A percentile compares a stretch with the other conserved stretches of the same genome.
phyloP scores from a whole-genome alignment of 2,888 invertebrate species.

The Prosopocoilus inquinatus region DNA sequence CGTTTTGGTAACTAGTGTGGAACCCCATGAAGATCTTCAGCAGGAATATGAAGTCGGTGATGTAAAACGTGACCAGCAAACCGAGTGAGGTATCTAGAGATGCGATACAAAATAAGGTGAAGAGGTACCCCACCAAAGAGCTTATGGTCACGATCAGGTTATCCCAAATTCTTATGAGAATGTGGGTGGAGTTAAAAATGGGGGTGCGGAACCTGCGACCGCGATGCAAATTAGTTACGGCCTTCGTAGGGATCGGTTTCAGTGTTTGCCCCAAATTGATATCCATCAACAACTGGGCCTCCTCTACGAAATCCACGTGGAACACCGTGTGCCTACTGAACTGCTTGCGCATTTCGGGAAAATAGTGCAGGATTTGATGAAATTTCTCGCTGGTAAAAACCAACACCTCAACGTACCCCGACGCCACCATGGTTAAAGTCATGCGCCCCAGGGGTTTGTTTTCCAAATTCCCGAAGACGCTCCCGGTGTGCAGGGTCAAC shows the following conservation, averaged over 20 bases:
- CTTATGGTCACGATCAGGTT: conserved; percentile 2
- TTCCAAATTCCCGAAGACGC: conserved; percentile 32
- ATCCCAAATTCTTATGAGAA: conserved; percentile 12
- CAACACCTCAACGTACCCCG: conserved; percentile 31
- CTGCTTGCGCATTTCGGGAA: conserved; percentile 14
- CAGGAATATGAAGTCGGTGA: conserved; percentile 24
- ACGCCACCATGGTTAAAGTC: conserved; percentile 32
- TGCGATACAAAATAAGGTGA: conserved; percentile 13
- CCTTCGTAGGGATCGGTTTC: background rate
- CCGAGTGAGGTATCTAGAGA: conserved; percentile 2
- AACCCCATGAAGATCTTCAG: conserved; percentile 29
- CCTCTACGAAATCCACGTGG: conserved; percentile 24
- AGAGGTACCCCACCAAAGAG: conserved; percentile 9
- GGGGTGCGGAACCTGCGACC: background rate
- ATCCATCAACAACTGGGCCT: conserved; percentile 3
- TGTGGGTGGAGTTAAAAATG: background rate
- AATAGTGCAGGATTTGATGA: conserved; percentile 25
- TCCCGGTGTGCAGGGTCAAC: conserved; percentile 25
- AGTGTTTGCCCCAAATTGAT: background rate
- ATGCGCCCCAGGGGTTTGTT: conserved; percentile 23
- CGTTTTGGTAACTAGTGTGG: conserved; percentile 27
- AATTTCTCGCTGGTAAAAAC: conserved; percentile 23
- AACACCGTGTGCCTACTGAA: conserved; percentile 22
- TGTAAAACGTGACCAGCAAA: conserved; percentile 18
- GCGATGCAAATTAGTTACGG: background rate